Conservation (phyloP, 2,888 invertebrate genomes). For the Pachymerium ferrugineum region DNA sequence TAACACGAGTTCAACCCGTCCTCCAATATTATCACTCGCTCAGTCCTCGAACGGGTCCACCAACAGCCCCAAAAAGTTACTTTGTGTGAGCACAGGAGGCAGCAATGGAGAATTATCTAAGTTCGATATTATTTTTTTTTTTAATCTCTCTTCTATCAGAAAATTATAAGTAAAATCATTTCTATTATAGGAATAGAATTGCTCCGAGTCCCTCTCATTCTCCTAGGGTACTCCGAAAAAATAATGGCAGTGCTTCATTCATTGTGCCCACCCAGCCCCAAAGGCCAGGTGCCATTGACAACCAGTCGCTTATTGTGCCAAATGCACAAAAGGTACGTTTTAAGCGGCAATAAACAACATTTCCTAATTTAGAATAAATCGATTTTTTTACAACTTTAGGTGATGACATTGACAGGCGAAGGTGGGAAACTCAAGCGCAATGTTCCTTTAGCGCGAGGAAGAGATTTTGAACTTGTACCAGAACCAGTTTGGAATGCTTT, state of each 20-base stretch:
- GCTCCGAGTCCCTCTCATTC: conserved; percentile 41
- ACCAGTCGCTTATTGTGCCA: conserved; percentile 45
- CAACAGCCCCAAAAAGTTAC: conserved; percentile 29
- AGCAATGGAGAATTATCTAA: conserved; percentile 28
- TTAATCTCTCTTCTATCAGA: conserved; percentile 34
- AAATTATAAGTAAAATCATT: too few relatives aligned
- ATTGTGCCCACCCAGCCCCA: conserved; percentile 33
- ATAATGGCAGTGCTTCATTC: conserved; percentile 39
- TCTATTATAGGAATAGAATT: conserved; percentile 36
- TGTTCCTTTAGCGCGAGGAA: conserved; percentile 65
- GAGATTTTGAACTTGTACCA: conserved; percentile 80
- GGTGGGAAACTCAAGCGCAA: conserved; percentile 73
- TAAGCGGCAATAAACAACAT: background rate
- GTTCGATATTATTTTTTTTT: background rate
- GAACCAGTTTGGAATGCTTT: conserved; percentile 82
- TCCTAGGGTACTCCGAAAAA: conserved; percentile 39
- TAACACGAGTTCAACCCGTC: background rate
- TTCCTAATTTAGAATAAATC: background rate
- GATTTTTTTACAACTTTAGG: too few relatives aligned
- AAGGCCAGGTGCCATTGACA: conserved; percentile 49
- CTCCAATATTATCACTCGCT: background rate
- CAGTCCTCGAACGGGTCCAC: background rate
- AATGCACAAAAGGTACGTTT: conserved; percentile 44
- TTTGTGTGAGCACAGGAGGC: background rate
- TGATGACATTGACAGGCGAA: conserved; percentile 75